Base-by-base conservation (phyloP, 2,888 invertebrate genomes). In the Fabriciana adippe region DNA sequence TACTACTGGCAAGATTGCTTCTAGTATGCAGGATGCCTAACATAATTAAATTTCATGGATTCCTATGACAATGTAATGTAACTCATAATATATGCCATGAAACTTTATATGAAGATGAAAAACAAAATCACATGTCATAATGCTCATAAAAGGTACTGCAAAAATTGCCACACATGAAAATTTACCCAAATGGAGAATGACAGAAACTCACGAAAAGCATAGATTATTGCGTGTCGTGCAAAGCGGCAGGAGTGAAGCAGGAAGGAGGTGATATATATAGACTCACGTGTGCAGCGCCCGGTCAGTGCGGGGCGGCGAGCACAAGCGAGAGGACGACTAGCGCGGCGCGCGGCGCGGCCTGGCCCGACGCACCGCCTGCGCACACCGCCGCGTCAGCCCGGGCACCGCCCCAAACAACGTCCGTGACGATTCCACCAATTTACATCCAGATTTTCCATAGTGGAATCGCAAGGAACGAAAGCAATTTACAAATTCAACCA, bases 231-330 rank as follows among this genome's bases (percentile, higher is more conserved):
- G 59, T 64, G 55, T 60, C 64, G 60, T 66, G 70, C 70, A 63
- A 63, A 70, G 73, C 69, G 60, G 57, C 55, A 68, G 74, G 72
- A 65, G 74, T 73, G 75, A 69, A 68, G 72, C 69, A 67, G 72
- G 73, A 73, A 72, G 73, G 72, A 72, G 73, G 72, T 71, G 74
- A 68, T 67, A 74, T 73, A 73, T 74, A 75, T 72, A 80, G 87
- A 93, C 89, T 88, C 90, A 91, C 91, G 88, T 89, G 85, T 82
- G 87, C 84, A 79, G 79, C 86, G 88, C 87, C 88, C 88, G 88
- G 89, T 90, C 89, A 90, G 88, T 85, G 89, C 88, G 90, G 85
- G 86, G 85, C 90, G 84, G 84, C 80, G 78, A 81, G 82, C 81
- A 84, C 90, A 84, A 90, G 90, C 86, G 84, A 81, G 81, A 90